phyloP scores from a whole-genome alignment of 2,113 vertebrate species.

The Salvator merianae region DNA sequence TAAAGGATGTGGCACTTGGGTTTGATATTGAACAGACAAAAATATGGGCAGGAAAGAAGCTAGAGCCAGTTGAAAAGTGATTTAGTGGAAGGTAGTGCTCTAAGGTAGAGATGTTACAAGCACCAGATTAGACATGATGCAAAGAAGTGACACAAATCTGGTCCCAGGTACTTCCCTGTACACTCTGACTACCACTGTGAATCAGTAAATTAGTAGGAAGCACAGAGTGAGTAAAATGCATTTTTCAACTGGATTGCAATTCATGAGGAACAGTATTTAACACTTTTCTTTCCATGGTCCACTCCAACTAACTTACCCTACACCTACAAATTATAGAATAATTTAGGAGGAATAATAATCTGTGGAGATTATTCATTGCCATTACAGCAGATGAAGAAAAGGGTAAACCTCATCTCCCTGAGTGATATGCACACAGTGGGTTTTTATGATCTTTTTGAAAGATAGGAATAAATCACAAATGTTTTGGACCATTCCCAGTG shows the following conservation, averaged over 20 bases:
- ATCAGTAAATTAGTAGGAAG: no score
- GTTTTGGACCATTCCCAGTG: no score
- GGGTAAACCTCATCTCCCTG: not conserved
- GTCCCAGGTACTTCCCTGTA: no score
- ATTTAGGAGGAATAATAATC: no score
- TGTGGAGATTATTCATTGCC: not conserved
- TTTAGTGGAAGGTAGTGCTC: not conserved
- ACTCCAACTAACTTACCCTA: not conserved
- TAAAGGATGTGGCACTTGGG: not conserved
- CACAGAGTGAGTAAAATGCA: not conserved
- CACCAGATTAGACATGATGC: not conserved
- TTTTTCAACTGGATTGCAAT: not conserved
- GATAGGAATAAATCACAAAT: no score
- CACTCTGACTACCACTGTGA: no score
- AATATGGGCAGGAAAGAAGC: not conserved
- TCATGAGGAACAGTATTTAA: not conserved
- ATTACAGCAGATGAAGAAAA: not conserved
- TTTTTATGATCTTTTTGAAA: no score
- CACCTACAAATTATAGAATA: not conserved
- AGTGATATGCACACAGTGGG: no score
- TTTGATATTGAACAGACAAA: not conserved
- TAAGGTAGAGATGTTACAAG: not conserved
- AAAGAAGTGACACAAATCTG: not conserved
- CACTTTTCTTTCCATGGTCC: not conserved
- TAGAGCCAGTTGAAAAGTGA: not conserved